Evolutionary conservation across 1,140 invertebrate species (phyloP).

Genomic region (Megalopta genalis): DNA sequence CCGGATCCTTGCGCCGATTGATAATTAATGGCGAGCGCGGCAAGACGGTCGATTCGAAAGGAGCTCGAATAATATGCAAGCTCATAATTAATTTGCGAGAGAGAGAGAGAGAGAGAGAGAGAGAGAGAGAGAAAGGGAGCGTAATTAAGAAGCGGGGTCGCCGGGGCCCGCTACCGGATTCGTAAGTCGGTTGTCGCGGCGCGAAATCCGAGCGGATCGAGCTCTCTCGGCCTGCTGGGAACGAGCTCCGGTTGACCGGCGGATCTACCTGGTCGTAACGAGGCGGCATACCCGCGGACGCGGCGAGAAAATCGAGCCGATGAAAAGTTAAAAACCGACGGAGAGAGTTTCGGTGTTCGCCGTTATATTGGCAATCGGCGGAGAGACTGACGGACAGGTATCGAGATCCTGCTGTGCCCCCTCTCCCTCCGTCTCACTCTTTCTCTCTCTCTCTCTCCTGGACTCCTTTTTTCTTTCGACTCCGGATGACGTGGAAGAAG

Average conservation of each 20-base stretch:
- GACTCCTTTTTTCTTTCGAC: slow-evolving; percentile 29
- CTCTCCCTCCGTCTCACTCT: slow-evolving; percentile 24
- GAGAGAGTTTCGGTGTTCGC: slow-evolving; percentile 38
- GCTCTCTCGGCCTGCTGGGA: no score
- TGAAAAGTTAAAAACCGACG: slow-evolving; percentile 56
- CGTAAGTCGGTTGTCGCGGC: background rate
- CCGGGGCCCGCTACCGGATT: background rate
- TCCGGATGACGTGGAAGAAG: slow-evolving; percentile 59
- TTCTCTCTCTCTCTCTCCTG: slow-evolving; percentile 21
- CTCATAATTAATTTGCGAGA: slow-evolving; percentile 71
- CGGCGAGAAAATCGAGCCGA: slow-evolving; percentile 22
- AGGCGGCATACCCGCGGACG: background rate
- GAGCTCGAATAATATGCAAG: slow-evolving; percentile 69
- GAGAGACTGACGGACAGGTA: slow-evolving; percentile 63
- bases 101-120: background rate
- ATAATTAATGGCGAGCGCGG: slow-evolving; percentile 68
- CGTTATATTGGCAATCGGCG: slow-evolving; percentile 67
- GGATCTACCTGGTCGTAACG: background rate
- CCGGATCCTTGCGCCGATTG: slow-evolving; percentile 60
- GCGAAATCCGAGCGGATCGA: background rate
- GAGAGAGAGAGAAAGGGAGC: background rate
- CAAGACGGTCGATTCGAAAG: slow-evolving; percentile 29
- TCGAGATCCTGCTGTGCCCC: slow-evolving; percentile 59
- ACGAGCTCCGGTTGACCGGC: background rate
- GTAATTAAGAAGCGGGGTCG: slow-evolving; percentile 67